Evolutionary conservation across 2,888 invertebrate genomes (phyloP), one percentile per base, ranked within the genome.

Genomic region (Amiota communis): DNA sequence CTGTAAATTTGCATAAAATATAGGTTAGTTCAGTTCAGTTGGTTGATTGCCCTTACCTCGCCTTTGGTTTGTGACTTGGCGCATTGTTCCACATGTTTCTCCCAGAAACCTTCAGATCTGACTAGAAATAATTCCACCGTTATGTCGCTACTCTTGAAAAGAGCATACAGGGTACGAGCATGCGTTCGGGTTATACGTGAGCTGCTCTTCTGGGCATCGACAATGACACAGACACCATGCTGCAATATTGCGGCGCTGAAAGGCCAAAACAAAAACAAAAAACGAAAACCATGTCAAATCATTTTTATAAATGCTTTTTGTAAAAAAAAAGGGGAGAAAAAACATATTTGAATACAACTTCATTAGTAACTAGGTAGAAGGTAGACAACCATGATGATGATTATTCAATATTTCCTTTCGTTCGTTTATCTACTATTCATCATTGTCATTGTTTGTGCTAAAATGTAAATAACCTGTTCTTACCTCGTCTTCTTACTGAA

Each of bases 61-160:
- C 91, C 91, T 79, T 92, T 92, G 78, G 91, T 91, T 77, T 92
- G 91, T 2, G 92, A 90, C 80, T 92, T 92, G 70, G 93, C 92
- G 87, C 94, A 94, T 80, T 92, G 93, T 86, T 94, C 94, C 64
- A 95, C 93, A 84, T 94, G 93, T 85, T 94, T 94, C 84, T 95
- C 94, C 92, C 94, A 93, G 89, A 94, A 94, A 65, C 93, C 93
- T 84, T 95, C 95, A 36, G 94, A 93, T 81, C 94, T 91, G 76
- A 96, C 90, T 74, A 95, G 93, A 82, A 94, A 91, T 77, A 92
- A 89, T 72, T 90, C 91, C 78, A 90, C 90, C 61, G 89, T 88
- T 74, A 90, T 90, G 74, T 90, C 89, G 84, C 86, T 84, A 79
- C 84, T 81, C 77, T 91, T 91, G 72, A 92, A 90, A 48, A 91